Evolutionary conservation across 2,888 invertebrate genomes (phyloP), one percentile per base, ranked within the genome.

Genomic region (Drosophila meridiana): DNA sequence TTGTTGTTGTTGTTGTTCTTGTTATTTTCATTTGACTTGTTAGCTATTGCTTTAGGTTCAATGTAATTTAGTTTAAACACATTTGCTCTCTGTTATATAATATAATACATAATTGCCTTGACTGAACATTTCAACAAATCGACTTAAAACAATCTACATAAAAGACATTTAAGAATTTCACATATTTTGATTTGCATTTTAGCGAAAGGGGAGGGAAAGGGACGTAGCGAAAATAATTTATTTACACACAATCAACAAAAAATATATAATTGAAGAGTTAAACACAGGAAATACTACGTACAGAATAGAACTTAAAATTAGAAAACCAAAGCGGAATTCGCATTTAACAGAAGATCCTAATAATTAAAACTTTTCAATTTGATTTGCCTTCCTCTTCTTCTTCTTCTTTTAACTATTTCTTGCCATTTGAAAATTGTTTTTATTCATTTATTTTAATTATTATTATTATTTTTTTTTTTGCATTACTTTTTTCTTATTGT

Each of bases 21-120:
- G 30, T 59, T 38, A 6, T 30, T 52, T 59, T 61, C 53, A 13
- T 50, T 66, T 56, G 63, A 60, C 62, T 67, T 56, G 53, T 56
- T 66, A 60, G 59, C 32, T 67, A 40, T 56, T 61, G 40, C 52
- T 60, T 36, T 52, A 20, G 50, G 32, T 32, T 77, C 57, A 47
- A 53, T 66, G 48, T 70, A 72, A 45, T 75, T 58, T 60, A 63
- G 47, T 71, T 66, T 60, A 68, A 70, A 63, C 45, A 69, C 71
- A 69, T 57, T 64, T 68, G 66, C 55, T 48, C 42, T 57, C 71
- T 76, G 76, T 69, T 73, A 73, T 82, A 83, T 82, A 89, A 87
- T 85, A 88, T 79, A 85, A 82, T 84, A 83, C 83, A 78, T 78
- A 82, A 78, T 81, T 84, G 83, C 83, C 79, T 76, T 89, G 83